Evolutionary conservation across 2,888 invertebrate genomes (phyloP), one percentile per base, ranked within the genome.

Genomic region (Acanthosoma haemorrhoidale): DNA sequence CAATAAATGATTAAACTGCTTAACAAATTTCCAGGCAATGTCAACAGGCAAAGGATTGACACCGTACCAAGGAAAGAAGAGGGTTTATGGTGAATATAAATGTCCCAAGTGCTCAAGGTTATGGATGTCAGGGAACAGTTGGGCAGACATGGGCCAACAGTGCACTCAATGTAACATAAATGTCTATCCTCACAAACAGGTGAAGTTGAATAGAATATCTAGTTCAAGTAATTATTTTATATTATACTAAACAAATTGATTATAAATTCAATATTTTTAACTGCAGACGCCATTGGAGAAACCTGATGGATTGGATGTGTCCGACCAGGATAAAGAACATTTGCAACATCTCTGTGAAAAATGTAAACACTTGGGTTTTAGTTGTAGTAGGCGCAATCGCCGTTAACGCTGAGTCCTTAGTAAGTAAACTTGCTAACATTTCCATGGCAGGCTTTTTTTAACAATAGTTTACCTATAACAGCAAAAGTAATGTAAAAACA

Each of bases 41-140:
- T 90, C 90, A 0, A 91, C 91, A 79, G 90, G 90, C 16, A 91
- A 92, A 78, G 91, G 92, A 0, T 81, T 90, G 75, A 94, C 94
- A 0, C 94, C 93, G 0, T 94, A 94, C 80, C 94, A 94, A 80
- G 94, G 94, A 25, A 89, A 90, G 79, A 94, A 93, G 79, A 83
- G 93, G 13, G 93, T 92, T 80, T 94, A 93, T 79, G 94, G 94
- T 2, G 92, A 94, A 79, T 94, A 91, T 84, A 91, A 92, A 80
- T 94, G 94, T 77, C 88, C 91, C 0, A 92, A 93, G 78, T 94
- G 94, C 81, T 92, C 93, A 78, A 85, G 94, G 79, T 93, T 92
- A 80, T 94, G 94, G 94, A 93, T 92, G 91, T 91, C 90, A 70
- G 92, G 92, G 3, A 94, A 94, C 81, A 92, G 91, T 67, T 94